Percentiles rank a stretch among this genome's conserved stretches.
Evolutionary conservation across 2,888 invertebrate species (phyloP).

Genomic region (Apotomis betuletana): DNA sequence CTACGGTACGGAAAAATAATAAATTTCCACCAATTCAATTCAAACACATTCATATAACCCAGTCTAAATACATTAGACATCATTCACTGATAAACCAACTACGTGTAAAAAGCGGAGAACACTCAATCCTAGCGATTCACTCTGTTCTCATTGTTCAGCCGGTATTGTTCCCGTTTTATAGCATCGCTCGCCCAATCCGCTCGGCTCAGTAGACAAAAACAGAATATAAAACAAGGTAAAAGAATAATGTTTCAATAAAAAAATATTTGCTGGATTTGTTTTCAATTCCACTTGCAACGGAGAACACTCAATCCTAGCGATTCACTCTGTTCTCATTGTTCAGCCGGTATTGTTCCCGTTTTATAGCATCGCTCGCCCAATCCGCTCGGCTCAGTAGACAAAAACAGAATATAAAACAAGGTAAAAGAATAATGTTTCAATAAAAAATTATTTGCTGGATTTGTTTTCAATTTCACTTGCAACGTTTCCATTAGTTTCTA

Average conservation of each 20-base stretch:
- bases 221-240: slow-evolving; percentile 1
- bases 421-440: slow-evolving; percentile 1
- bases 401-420: slow-evolving; percentile 8
- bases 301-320: slow-evolving; percentile 13
- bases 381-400: slow-evolving; percentile 9
- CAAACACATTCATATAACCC: neutral
- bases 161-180: slow-evolving; percentile 27
- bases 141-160: slow-evolving; percentile 22
- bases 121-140: slow-evolving; percentile 20
- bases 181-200: slow-evolving; percentile 22
- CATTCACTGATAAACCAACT: neutral
- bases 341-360: slow-evolving; percentile 23
- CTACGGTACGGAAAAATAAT: too few relatives aligned
- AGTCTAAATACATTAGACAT: neutral
- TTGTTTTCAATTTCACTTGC: neutral
- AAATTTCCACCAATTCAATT: too few relatives aligned
- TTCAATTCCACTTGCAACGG: neutral
- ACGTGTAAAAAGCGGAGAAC: slow-evolving; percentile 5
- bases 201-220: slow-evolving; percentile 10
- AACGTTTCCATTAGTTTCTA: too few relatives aligned
- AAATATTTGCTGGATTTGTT: neutral
- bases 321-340: slow-evolving; percentile 27
- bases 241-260: slow-evolving; percentile 1
- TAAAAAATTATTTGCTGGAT: neutral
- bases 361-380: slow-evolving; percentile 26